phyloP scores from a whole-genome alignment of 2,888 invertebrate species.

The Neoascia interrupta region DNA sequence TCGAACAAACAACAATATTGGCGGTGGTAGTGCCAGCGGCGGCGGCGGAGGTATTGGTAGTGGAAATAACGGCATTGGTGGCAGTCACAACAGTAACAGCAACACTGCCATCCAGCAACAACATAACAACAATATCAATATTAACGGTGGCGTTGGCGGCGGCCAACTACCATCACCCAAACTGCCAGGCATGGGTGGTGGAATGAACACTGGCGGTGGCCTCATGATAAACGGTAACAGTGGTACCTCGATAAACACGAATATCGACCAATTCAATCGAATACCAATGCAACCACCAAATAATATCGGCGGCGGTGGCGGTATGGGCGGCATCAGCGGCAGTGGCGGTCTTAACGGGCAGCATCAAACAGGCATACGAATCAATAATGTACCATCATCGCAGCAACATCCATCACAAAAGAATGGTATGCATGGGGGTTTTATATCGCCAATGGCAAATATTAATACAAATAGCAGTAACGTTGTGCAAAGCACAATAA shows the following conservation, averaged over 20 bases:
- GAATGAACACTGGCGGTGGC: conserved; percentile 70
- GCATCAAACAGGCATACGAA: conserved; percentile 78
- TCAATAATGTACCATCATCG: conserved; percentile 78
- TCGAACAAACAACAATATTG: conserved; percentile 77
- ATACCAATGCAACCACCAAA: conserved; percentile 77
- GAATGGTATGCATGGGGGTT: conserved; percentile 72
- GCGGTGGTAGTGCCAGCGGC: conserved; percentile 79
- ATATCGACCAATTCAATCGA: conserved; percentile 79
- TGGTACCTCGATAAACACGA: conserved; percentile 78
- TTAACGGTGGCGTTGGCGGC: conserved; percentile 72
- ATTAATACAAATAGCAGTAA: conserved; percentile 76
- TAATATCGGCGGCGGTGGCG: conserved; percentile 72
- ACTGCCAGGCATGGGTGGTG: conserved; percentile 61
- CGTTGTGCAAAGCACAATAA: conserved; percentile 76
- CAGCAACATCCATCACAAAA: conserved; percentile 76
- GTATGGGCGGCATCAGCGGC: conserved; percentile 64
- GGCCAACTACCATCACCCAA: conserved; percentile 42
- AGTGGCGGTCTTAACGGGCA: conserved; percentile 72
- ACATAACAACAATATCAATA: conserved; percentile 74
- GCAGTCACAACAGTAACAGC: conserved; percentile 57
- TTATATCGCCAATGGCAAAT: conserved; percentile 70
- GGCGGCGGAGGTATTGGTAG: conserved; percentile 73
- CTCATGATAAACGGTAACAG: conserved; percentile 66
- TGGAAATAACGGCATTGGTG: conserved; percentile 60
- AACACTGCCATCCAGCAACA: conserved; percentile 72